phyloP scores from a whole-genome alignment of 2,113 vertebrate genomes.

The Mormoops blainvillei region DNA sequence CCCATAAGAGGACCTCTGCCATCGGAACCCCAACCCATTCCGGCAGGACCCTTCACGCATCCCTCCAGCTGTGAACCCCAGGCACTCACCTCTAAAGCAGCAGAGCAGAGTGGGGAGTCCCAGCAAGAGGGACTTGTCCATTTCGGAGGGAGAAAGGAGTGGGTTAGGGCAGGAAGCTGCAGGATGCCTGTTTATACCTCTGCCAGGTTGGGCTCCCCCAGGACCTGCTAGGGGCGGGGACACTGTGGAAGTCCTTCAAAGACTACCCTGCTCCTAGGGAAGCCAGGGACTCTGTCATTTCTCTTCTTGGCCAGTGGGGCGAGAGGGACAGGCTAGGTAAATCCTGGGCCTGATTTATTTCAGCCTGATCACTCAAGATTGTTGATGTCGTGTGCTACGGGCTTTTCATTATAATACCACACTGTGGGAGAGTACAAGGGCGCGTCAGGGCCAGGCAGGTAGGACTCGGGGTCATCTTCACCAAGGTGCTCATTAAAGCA shows the following conservation, averaged over 20 bases:
- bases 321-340: not conserved
- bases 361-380: not conserved
- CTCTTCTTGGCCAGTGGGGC: not conserved
- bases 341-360: not conserved
- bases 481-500: not conserved
- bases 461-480: not conserved
- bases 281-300: not conserved
- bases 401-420: not conserved
- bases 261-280: not conserved
- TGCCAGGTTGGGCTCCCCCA: not conserved
- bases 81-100: conserved; percentile 27
- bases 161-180: not conserved
- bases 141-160: not conserved
- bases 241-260: not conserved
- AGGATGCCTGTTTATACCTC: conserved; percentile 23
- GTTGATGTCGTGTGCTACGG: not conserved
- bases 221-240: conserved; percentile 11
- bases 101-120: not conserved
- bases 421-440: not conserved
- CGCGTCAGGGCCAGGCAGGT: not conserved
- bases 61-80: not conserved
- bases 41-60: not conserved
- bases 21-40: not conserved
- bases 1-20: not conserved
- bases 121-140: conserved; percentile 18